Conservation (phyloP, 2,888 invertebrate species). For the Nudaria mundana region DNA sequence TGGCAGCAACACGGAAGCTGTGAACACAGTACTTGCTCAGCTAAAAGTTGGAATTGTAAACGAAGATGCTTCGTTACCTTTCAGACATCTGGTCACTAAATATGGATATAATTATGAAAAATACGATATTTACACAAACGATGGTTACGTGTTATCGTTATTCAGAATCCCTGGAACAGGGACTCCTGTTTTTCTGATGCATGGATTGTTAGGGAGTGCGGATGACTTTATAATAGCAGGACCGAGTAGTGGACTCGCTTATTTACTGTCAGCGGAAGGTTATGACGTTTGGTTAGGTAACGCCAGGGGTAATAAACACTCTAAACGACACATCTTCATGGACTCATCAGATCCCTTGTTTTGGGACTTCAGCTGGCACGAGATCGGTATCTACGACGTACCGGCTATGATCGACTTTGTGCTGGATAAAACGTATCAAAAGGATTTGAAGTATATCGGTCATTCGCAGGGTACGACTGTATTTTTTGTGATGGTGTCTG, state of each 20-base stretch:
- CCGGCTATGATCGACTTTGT: conserved; percentile 90
- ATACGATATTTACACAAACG: neutral
- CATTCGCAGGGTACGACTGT: conserved; percentile 85
- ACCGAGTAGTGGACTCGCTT: conserved; percentile 53
- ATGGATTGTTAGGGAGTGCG: conserved; percentile 57
- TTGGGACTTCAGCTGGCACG: conserved; percentile 90
- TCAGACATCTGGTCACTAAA: neutral
- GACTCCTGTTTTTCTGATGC: conserved; percentile 58
- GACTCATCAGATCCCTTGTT: conserved; percentile 62
- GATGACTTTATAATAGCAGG: conserved; percentile 61
- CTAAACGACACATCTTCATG: conserved; percentile 72
- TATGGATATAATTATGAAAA: neutral
- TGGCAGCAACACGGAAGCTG: neutral
- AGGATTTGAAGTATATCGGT: conserved; percentile 84
- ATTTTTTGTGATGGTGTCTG: conserved; percentile 80
- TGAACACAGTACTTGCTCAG: neutral
- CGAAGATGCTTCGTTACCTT: neutral
- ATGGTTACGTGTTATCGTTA: conserved; percentile 47
- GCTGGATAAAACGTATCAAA: conserved; percentile 69
- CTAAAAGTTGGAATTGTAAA: neutral
- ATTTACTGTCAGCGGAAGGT: conserved; percentile 79
- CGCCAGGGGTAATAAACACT: conserved; percentile 87
- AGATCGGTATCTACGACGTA: conserved; percentile 88
- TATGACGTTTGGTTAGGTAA: conserved; percentile 92
- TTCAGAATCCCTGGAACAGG: conserved; percentile 54